Evolutionary conservation across 2,113 vertebrate species (phyloP).

Genomic region (Rhizomys pruinosus): DNA sequence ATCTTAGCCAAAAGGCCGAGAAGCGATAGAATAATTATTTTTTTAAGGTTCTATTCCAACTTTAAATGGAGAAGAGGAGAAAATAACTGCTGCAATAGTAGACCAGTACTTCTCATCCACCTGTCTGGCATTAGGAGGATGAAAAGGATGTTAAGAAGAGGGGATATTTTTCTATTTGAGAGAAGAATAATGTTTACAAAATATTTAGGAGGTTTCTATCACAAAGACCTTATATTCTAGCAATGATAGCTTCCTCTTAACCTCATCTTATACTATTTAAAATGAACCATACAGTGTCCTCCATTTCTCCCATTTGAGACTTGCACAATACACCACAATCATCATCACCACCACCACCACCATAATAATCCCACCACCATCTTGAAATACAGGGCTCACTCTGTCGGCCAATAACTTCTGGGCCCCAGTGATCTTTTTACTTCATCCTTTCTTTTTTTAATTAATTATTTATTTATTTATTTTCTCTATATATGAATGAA

Average conservation of each 20-base stretch:
- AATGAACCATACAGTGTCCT: background rate
- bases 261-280: background rate
- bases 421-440: too few species aligned
- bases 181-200: background rate
- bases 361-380: too few species aligned
- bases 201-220: background rate
- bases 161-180: background rate
- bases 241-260: background rate
- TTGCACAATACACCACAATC: background rate
- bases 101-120: background rate
- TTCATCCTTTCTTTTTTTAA: too few species aligned
- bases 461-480: too few species aligned
- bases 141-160: too few species aligned
- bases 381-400: background rate
- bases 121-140: fast-evolving
- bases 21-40: too few species aligned
- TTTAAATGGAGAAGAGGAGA: background rate
- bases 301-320: background rate
- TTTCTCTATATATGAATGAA: too few species aligned
- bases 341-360: too few species aligned
- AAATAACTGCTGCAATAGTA: background rate
- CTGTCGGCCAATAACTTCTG: background rate
- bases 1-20: too few species aligned
- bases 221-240: background rate
- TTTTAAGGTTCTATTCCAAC: too few species aligned